Conservation (phyloP, 2,888 invertebrate genomes). For the Ichneumon xanthorius region DNA sequence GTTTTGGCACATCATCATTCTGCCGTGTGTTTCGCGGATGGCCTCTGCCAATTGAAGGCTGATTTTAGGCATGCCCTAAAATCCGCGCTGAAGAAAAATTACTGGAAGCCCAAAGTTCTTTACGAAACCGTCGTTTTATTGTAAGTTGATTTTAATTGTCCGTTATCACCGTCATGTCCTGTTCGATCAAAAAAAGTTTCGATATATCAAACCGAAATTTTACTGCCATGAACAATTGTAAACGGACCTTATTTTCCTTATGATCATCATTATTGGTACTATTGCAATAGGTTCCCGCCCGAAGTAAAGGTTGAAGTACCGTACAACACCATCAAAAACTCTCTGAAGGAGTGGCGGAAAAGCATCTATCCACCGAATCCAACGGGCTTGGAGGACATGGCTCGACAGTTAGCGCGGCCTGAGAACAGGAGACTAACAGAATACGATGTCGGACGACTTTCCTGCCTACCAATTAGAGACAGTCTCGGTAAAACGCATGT, state of each 20-base stretch:
- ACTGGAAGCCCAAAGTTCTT: too few relatives aligned
- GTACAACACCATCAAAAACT: background rate
- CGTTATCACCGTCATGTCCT: background rate
- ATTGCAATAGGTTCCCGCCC: conserved; percentile 9
- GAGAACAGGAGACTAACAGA: conserved; percentile 20
- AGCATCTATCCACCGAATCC: conserved; percentile 18
- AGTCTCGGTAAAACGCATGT: conserved; percentile 10
- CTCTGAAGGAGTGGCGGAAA: conserved; percentile 35
- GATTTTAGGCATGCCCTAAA: too few relatives aligned
- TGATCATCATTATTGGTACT: background rate
- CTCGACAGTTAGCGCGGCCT: conserved; percentile 8
- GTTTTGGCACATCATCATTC: too few relatives aligned
- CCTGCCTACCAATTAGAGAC: background rate
- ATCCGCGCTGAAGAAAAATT: too few relatives aligned
- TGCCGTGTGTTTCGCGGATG: too few relatives aligned
- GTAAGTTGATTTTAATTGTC: conserved; percentile 33
- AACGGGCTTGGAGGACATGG: conserved; percentile 8
- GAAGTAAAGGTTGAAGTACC: conserved; percentile 22
- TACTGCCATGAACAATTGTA: background rate
- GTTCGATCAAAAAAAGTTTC: background rate
- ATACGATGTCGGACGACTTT: conserved; percentile 4
- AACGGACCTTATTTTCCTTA: background rate
- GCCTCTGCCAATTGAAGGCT: too few relatives aligned
- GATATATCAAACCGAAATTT: background rate
- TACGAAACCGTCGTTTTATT: background rate